Conservation (phyloP, 2,797 vertebrate species). For the Tympanoctomys barrerae region DNA sequence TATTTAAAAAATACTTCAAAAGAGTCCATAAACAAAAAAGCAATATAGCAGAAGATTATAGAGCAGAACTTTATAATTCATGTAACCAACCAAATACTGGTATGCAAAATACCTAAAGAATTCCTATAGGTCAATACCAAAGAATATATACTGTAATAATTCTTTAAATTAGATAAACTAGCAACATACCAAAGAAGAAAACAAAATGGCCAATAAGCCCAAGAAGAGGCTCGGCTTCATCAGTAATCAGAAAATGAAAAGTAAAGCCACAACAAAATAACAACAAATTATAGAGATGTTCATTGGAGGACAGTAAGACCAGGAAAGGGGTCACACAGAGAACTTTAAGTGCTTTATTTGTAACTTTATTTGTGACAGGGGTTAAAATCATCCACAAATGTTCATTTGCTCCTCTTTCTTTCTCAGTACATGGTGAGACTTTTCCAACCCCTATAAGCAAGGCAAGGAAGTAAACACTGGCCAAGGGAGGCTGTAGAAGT, state of each 20-base stretch:
- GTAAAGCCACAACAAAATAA: neutral
- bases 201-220: neutral
- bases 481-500: neutral
- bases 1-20: slow-evolving; percentile 30
- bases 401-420: neutral
- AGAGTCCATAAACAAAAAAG: neutral
- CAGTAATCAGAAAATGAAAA: neutral
- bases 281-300: neutral
- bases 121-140: neutral
- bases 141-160: neutral
- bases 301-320: neutral
- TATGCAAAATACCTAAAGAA: neutral
- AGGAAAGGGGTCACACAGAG: neutral
- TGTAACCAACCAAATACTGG: neutral
- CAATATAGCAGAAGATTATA: neutral
- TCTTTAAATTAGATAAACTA: slow-evolving; percentile 1
- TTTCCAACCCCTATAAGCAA: neutral
- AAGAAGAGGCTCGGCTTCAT: neutral
- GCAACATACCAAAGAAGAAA: slow-evolving; percentile 2
- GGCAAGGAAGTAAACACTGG: neutral
- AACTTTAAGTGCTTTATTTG: neutral
- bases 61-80: neutral
- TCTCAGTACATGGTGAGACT: accelerated
- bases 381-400: neutral
- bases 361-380: neutral